phyloP scores from a whole-genome alignment of 2,113 vertebrate species.

The Silurus glanis region DNA sequence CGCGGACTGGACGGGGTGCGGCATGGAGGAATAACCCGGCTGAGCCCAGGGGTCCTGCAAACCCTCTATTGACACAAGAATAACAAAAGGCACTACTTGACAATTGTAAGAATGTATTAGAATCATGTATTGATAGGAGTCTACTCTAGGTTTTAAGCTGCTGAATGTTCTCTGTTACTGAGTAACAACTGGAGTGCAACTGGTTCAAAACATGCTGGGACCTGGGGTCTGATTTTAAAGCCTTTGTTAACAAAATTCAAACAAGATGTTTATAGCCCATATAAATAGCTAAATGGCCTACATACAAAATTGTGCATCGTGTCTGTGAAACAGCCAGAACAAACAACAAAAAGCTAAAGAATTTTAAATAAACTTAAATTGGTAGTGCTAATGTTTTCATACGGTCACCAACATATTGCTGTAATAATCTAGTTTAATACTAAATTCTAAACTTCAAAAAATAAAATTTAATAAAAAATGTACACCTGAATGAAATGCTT shows the following conservation, averaged over 20 bases:
- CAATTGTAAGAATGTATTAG: background rate
- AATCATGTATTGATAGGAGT: background rate
- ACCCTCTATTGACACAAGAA: constrained; percentile 31
- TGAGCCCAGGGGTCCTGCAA: constrained; percentile 84
- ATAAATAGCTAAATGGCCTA: background rate
- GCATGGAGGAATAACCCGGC: constrained; percentile 82
- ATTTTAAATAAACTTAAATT: background rate
- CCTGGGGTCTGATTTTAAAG: background rate
- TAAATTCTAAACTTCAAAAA: background rate
- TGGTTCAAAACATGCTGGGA: background rate
- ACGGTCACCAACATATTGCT: background rate
- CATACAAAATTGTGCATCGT: background rate
- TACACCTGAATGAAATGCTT: background rate
- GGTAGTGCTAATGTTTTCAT: background rate
- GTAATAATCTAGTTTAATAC: background rate
- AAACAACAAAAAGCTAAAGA: background rate
- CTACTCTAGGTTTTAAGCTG: too few relatives aligned
- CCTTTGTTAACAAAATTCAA: background rate
- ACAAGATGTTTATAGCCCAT: background rate
- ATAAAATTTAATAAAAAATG: background rate
- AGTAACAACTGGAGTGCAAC: background rate
- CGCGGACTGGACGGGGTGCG: constrained; percentile 78
- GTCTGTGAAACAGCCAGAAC: background rate
- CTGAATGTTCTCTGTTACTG: background rate
- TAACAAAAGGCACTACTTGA: background rate